These are phyloP conservation scores for Cryptocephalus primarius DNA, from an alignment of 2,888 invertebrate genomes.

Conservation along the genomic window DNA sequence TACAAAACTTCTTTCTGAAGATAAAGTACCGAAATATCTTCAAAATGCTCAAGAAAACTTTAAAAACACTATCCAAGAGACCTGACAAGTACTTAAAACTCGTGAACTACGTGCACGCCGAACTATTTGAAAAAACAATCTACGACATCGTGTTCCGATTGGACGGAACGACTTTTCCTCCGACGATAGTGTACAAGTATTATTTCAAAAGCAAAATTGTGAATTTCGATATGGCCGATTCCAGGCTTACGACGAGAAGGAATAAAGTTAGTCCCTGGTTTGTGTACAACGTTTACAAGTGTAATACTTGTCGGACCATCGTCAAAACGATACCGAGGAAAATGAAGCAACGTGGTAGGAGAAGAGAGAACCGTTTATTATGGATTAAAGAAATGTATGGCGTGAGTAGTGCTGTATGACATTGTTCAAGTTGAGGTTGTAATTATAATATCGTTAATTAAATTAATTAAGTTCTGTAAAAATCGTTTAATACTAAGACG, in stretches of 20 bases:
- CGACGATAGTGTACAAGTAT: conserved; percentile 24
- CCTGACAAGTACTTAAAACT: conserved; percentile 14
- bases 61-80: conserved; percentile 12
- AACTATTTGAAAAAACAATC: conserved; percentile 19
- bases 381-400: conserved; percentile 13
- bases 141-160: conserved; percentile 19
- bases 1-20: conserved; percentile 14
- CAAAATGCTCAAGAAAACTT: conserved; percentile 8
- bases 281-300: conserved; percentile 10
- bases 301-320: conserved; percentile 9
- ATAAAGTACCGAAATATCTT: conserved; percentile 13
- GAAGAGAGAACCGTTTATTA: conserved; percentile 3
- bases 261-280: conserved; percentile 3
- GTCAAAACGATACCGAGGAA: conserved; percentile 5
- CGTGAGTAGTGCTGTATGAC: neutral
- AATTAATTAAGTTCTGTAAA: too few relatives aligned
- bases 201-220: neutral
- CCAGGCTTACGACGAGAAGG: too few relatives aligned
- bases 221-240: too few relatives aligned
- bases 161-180: conserved; percentile 23
- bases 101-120: conserved; percentile 10
- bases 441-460: too few relatives aligned
- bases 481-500: too few relatives aligned
- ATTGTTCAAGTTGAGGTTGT: too few relatives aligned
- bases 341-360: neutral